Evolutionary conservation across 2,888 invertebrate genomes (phyloP), one percentile per base, ranked within the genome.

Genomic region (Metacarcinus magister): DNA sequence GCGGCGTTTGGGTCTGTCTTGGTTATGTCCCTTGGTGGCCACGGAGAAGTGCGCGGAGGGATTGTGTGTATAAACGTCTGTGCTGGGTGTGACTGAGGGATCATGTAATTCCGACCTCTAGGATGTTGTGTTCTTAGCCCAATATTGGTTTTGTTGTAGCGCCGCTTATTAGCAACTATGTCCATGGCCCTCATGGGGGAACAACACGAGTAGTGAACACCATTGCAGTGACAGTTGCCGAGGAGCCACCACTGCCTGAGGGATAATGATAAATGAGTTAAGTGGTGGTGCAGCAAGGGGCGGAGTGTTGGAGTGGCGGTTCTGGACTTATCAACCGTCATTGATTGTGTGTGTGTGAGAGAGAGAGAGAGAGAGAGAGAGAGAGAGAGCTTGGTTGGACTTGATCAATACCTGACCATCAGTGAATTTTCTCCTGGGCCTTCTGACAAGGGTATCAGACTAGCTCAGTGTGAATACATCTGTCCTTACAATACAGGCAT

Each of bases 311-410:
- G 95, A 95, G 82, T 87, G 92, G 75, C 95, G 75, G 44, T 60
- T 43, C 92, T 48, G 92, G 94, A 94, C 94, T 89, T 94, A 94
- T 60, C 94, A 94, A 89, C 82, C 95, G 75, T 87, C 95, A 95
- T 95, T 92, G 95, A 95, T 95, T 95, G 95, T 95, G 95, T 95
- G 95, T 95, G 82, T 95, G 92, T 95, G 82, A 32, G 92, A 32
- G 91, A 46, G 91, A 91, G 89, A 48, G 7, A 48, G 82, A 32
- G 92, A 32, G 82, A 32, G 92, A 32, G 82, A 32, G 92, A 32
- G 89, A 67, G 32, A 16, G 91, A 46, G 91, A 91, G 89, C 46
- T 54, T 48, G 48, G 75, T 48, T 87, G 46, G 95, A 44, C 75
- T 92, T 95, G 95, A 95, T 95, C 95, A 95, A 95, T 95, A 95